These are phyloP conservation scores for Kryptolebias ocellatus DNA, from an alignment of 2,797 vertebrate genomes.

Conservation along the genomic window DNA sequence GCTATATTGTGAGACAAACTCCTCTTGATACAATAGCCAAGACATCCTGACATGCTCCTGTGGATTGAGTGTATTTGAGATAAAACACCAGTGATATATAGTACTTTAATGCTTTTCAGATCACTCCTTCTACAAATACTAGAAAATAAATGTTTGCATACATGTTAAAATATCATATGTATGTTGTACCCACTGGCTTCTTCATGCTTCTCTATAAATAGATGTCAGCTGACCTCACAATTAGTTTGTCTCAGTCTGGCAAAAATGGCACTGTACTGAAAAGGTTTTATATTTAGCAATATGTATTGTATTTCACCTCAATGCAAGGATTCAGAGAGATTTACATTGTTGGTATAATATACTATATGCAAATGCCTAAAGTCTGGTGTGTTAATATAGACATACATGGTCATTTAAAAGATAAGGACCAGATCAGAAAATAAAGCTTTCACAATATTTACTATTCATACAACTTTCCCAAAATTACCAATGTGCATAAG, in stretches of 20 bases:
- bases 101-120: conserved; percentile 13
- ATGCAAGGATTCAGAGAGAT: not conserved
- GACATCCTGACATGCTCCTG: conserved; percentile 16
- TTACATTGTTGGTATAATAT: not conserved
- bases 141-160: conserved; percentile 13
- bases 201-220: not conserved
- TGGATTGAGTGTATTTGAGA: conserved; percentile 12
- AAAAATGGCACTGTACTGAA: not conserved
- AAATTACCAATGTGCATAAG: no score
- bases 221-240: not conserved
- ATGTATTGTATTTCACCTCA: no score
- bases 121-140: conserved; percentile 12
- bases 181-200: conserved; percentile 11
- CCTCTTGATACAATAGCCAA: conserved; percentile 37
- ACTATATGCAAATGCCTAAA: not conserved
- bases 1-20: conserved; percentile 33
- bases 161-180: conserved; percentile 7
- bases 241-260: not conserved
- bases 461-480: no score
- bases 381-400: not conserved
- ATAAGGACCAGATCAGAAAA: not conserved
- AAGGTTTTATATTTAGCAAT: no score
- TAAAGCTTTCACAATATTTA: no score
- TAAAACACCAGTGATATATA: conserved; percentile 21
- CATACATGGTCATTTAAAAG: not conserved